Conservation (phyloP, 2,888 invertebrate species). For the Acholoe squamosa region DNA sequence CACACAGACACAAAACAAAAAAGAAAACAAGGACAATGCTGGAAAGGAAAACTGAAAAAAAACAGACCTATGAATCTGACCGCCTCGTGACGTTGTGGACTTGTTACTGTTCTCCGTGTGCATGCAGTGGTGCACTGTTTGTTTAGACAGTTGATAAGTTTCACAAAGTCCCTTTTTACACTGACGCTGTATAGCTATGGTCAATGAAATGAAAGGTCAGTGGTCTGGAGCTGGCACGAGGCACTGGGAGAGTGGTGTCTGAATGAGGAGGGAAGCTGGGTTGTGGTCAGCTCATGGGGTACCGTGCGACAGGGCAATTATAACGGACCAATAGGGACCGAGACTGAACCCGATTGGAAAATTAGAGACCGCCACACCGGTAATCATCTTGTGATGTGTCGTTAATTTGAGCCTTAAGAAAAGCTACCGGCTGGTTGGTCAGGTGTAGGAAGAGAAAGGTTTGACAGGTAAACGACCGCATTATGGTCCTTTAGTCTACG, state of each 20-base stretch:
- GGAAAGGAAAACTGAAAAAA: background rate
- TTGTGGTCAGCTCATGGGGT: background rate
- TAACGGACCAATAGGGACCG: background rate
- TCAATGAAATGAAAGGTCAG: conserved; percentile 1
- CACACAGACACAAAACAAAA: background rate
- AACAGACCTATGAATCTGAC: background rate
- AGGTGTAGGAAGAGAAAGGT: background rate
- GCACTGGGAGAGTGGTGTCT: background rate
- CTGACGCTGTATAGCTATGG: background rate
- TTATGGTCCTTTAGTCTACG: too few species aligned
- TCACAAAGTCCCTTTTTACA: conserved; percentile 16
- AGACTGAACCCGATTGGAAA: conserved; percentile 10
- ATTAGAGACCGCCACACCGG: conserved; percentile 20
- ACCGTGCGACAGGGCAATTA: background rate
- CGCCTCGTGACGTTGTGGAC: background rate
- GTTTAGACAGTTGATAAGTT: conserved; percentile 39
- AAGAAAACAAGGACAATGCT: background rate
- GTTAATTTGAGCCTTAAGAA: background rate
- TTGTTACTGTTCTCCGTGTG: conserved; percentile 15
- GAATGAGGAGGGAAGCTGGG: background rate
- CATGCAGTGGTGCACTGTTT: conserved; percentile 22
- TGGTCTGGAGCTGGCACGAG: background rate
- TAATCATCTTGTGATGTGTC: conserved; percentile 27
- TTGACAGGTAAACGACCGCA: too few species aligned
- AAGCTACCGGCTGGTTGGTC: background rate